These are phyloP conservation scores for Entomyzon cyanotis DNA, from an alignment of 2,113 vertebrate genomes.

Conservation along the genomic window DNA sequence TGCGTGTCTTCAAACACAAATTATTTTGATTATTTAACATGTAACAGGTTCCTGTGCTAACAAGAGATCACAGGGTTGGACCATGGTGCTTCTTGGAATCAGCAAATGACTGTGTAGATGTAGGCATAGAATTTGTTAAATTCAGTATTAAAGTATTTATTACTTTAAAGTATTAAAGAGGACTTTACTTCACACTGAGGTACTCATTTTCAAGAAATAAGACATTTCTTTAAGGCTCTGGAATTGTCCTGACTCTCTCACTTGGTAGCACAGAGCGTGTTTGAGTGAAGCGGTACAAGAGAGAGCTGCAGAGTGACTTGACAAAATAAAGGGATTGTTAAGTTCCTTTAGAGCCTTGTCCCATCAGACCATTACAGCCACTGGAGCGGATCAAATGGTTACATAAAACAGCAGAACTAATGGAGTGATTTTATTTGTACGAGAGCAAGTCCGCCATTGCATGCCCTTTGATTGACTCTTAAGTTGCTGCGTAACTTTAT, in stretches of 20 bases:
- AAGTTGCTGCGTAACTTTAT: not conserved
- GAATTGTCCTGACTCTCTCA: not conserved
- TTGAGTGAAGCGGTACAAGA: not conserved
- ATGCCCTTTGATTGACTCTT: not conserved
- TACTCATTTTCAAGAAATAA: not conserved
- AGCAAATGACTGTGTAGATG: not conserved
- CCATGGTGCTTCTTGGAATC: not conserved
- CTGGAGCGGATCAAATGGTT: not conserved
- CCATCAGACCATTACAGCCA: not conserved
- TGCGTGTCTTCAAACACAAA: not conserved
- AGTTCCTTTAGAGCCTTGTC: not conserved
- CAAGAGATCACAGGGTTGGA: not conserved
- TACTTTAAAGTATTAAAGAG: not conserved
- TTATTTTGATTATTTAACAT: not conserved
- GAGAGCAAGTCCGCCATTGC: not conserved
- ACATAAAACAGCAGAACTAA: not conserved
- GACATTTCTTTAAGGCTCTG: not conserved
- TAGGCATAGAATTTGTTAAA: not conserved
- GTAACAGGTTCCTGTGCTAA: not conserved
- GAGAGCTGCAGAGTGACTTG: not conserved
- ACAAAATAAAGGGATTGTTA: not conserved
- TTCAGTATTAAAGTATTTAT: not conserved
- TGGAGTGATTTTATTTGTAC: not conserved
- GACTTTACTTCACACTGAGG: not conserved
- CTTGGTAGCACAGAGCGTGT: not conserved